Evolutionary conservation across 2,888 invertebrate genomes (phyloP).

Genomic region (Amiota minor): DNA sequence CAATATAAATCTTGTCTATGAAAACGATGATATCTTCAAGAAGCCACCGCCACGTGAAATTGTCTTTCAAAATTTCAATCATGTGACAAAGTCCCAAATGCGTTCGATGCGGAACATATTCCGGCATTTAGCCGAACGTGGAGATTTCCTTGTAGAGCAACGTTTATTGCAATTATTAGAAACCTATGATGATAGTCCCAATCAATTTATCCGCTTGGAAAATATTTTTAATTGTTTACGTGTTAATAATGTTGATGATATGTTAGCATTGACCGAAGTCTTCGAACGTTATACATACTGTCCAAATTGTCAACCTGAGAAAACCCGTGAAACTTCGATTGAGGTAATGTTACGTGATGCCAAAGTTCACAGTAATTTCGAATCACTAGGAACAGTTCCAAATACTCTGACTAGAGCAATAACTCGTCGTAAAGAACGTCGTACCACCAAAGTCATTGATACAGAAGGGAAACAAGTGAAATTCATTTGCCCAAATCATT

Average conservation of each 20-base stretch:
- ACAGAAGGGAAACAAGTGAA: too few species aligned
- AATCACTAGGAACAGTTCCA: too few species aligned
- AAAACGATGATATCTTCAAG: slow-evolving; percentile 44
- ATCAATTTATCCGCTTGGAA: slow-evolving; percentile 82
- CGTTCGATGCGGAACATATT: slow-evolving; percentile 78
- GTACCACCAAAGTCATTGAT: too few species aligned
- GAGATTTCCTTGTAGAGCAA: slow-evolving; percentile 84
- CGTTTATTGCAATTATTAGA: slow-evolving; percentile 79
- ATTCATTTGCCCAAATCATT: slow-evolving; percentile 75
- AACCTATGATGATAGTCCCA: slow-evolving; percentile 78
- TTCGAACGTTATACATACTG: slow-evolving; percentile 85
- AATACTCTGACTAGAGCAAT: too few species aligned
- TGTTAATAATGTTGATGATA: slow-evolving; percentile 80
- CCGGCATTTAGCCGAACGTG: slow-evolving; percentile 80
- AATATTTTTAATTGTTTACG: slow-evolving; percentile 85
- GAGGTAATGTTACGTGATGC: slow-evolving; percentile 36
- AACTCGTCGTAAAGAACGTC: too few species aligned
- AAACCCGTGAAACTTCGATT: slow-evolving; percentile 52
- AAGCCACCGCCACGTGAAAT: not conserved
- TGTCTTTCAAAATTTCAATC: not conserved
- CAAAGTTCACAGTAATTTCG: too few species aligned
- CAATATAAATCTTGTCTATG: slow-evolving; percentile 53
- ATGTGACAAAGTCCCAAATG: slow-evolving; percentile 49
- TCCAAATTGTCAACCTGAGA: slow-evolving; percentile 75
- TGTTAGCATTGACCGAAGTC: slow-evolving; percentile 80